Base-by-base conservation (phyloP, 2,113 vertebrate species). In the Gila orcuttii region DNA sequence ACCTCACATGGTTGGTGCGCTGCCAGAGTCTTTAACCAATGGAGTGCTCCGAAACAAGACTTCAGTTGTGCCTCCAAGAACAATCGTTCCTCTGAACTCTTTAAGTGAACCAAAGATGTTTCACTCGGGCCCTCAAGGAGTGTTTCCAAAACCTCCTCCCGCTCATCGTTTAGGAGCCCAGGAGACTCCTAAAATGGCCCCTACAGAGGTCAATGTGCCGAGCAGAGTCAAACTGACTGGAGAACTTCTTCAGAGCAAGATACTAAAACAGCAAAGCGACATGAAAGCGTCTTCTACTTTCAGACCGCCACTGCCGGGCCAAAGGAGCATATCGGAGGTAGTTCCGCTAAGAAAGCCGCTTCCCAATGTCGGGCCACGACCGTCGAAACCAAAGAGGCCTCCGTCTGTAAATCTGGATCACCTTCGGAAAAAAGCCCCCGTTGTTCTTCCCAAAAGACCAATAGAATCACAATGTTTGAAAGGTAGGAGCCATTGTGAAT, bases 371-470 rank as follows among this genome's bases (percentile, higher is more conserved):
- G 93, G 93, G 21, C 73, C n/a, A 0, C 76, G 87, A 60, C 96
- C 96, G 0, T 0, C 90, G 36, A 97, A 96, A 86, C 96, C 96
- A 39, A 92, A 45, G 85, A 92, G 94, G 0, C 96, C 96, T 47
- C 94, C 94, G 2, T 36, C 6, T 0, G 93, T 96, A 83, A 93
- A 93, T 82, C 92, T 97, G 87, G 89, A 95, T 59, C 92, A 87
- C 3, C 94, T 91, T 0, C 1, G 81, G 19, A 88, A 5, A 12
- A 90, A 64, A 17, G 1, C 19, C 6, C 25, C 39, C 0, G 21
- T 6, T 0, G 15, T 74, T 31, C 83, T 36, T 17, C 69, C 76
- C 5, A 81, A 76, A 79, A 81, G 59, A 3, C 76, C 59, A 0
- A 75, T 81, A 12, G 64, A 79, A 0, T 42, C 6, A 0, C 88